Evolutionary conservation across 2,113 vertebrate genomes (phyloP), one percentile per base, ranked within the genome.

Genomic region (Ameiurus melas): DNA sequence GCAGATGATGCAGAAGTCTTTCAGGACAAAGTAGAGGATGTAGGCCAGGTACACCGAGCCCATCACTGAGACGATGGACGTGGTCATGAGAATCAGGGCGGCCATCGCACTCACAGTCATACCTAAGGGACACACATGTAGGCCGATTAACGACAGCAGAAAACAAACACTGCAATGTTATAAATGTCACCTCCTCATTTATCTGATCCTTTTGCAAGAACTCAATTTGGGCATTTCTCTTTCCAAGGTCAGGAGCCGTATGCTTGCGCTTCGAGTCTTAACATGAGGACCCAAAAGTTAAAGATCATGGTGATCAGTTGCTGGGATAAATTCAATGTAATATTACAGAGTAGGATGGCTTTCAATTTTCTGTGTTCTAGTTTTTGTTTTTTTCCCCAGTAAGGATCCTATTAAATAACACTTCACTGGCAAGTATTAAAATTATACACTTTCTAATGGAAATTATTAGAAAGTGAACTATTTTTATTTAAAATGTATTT

Each of bases 1-100:
- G 91, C 97, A 98, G 96, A 99, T 96, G 95, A 99, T 92, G 96
- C 98, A 99, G 92, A 99, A 97, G 93, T 99, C 97, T 96, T 99
- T 97, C 92, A 99, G 97, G 96, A 99, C 98, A 95, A 99, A 99
- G 97, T 99, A 99, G 94, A 99, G 97, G 92, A 99, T 99, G 96
- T 99, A 99, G 89, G 97, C 96, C 96, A 99, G 95, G 96, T 99
- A 99, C 92, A 99, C 90, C 1, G 98, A 99, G 53, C 98, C 98
- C 93, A 99, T 94, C 87, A 98, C 97, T 80, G 98, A 99, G 92
- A 97, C 95, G 93, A 99, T 98, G 95, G 98, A 99, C 88, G 98
- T 97, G 55, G 96, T 98, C 98, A 99, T 99, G 93, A 99, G 96
- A 95, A 99, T 96, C 88, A 99, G 95, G 92, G 98, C 98, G 83